Evolutionary conservation across 2,113 vertebrate genomes (phyloP).

Genomic region (Ivindomyrus marchei): DNA sequence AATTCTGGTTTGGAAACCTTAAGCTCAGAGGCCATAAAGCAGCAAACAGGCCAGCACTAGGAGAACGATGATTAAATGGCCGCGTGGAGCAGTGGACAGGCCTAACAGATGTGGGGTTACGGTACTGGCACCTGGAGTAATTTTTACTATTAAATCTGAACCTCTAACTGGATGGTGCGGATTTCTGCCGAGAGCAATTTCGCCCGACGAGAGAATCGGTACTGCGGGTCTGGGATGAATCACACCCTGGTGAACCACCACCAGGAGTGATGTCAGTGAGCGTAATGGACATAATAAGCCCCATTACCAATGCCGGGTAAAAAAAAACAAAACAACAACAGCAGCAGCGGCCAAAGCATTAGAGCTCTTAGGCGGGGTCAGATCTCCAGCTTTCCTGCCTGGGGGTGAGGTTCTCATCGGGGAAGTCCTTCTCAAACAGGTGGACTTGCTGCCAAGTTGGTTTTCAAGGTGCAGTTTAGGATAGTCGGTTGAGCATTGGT

Average conservation of each 20-base stretch:
- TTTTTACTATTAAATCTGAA: slow-evolving; percentile 3
- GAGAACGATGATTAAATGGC: background rate
- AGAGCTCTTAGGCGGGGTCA: background rate
- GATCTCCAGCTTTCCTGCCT: background rate
- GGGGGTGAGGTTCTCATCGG: background rate
- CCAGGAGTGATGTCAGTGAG: background rate
- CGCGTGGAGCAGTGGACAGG: background rate
- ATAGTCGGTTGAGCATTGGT: background rate
- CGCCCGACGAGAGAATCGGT: background rate
- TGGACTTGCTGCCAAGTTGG: background rate
- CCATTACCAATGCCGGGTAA: background rate
- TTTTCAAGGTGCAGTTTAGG: background rate
- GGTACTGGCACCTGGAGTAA: background rate
- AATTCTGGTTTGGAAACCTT: background rate
- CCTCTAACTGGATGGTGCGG: background rate
- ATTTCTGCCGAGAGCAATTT: background rate
- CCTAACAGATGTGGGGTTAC: background rate
- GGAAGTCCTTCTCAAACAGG: background rate
- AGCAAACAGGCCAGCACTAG: background rate
- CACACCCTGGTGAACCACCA: background rate
- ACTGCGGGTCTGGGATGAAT: background rate
- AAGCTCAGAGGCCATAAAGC: background rate
- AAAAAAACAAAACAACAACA: background rate
- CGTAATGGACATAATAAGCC: background rate
- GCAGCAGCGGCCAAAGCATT: background rate